A percentile compares a stretch with the other conserved stretches of the same genome.
These are phyloP conservation scores for Chrysochloris asiatica DNA, from an alignment of 2,113 vertebrate genomes.

Conservation along the genomic window DNA sequence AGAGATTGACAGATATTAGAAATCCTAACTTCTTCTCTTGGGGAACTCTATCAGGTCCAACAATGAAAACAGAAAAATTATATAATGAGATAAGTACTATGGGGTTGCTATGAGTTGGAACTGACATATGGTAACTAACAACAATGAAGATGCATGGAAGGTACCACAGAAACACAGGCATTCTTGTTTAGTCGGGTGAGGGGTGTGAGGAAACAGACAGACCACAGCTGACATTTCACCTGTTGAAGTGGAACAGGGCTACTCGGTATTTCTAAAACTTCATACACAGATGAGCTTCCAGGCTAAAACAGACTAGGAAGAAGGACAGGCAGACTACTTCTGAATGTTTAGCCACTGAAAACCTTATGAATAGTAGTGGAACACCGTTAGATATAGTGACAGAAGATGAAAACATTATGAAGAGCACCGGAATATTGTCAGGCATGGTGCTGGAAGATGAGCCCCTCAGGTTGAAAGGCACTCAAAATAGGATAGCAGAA, in stretches of 20 bases:
- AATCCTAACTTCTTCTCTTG: background rate
- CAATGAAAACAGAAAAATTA: background rate
- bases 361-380: too few species aligned
- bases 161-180: too few species aligned
- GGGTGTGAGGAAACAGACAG: background rate
- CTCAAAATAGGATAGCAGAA: too few species aligned
- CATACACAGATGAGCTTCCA: accelerated
- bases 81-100: background rate
- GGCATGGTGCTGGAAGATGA: too few species aligned
- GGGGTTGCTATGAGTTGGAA: background rate
- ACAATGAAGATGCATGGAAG: background rate
- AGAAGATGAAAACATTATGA: too few species aligned
- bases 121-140: background rate
- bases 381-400: too few species aligned
- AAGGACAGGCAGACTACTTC: too few species aligned
- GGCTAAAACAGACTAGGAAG: too few species aligned
- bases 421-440: too few species aligned
- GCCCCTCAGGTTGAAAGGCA: too few species aligned
- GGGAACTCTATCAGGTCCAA: background rate
- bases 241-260: background rate
- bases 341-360: too few species aligned
- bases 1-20: background rate
- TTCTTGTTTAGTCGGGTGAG: too few species aligned
- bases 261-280: background rate
- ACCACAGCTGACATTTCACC: background rate